A percentile compares a stretch with the other conserved stretches of the same genome.
Evolutionary conservation across 1,140 invertebrate species (phyloP).

Genomic region (Drosophila oshimai): DNA sequence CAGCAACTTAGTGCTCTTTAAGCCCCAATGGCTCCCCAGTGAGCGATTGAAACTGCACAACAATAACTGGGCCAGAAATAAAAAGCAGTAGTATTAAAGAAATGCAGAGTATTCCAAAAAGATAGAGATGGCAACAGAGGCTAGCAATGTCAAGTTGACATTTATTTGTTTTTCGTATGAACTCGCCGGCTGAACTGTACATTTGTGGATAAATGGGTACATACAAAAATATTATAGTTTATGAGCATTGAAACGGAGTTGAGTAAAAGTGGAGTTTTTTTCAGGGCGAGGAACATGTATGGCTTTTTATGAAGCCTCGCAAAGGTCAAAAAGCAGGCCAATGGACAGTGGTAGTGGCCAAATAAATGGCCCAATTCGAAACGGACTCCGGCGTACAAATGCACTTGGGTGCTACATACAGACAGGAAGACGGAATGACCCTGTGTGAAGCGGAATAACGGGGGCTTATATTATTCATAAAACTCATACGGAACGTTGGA

Average conservation of each 20-base stretch:
- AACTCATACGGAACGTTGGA: constrained; percentile 62
- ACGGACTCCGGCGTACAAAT: constrained; percentile 58
- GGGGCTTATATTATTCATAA: constrained; percentile 80
- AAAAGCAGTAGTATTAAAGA: constrained; percentile 35
- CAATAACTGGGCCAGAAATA: constrained; percentile 23
- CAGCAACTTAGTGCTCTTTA: constrained; percentile 76
- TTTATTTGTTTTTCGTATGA: constrained; percentile 73
- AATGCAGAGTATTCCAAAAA: constrained; percentile 21
- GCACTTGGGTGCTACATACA: constrained; percentile 73
- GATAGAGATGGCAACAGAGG: constrained; percentile 18
- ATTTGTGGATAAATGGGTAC: constrained; percentile 37
- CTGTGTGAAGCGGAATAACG: constrained; percentile 46
- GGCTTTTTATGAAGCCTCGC: constrained; percentile 61
- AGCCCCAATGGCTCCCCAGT: constrained; percentile 68
- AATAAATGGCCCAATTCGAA: constrained; percentile 54
- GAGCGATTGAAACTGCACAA: constrained; percentile 67
- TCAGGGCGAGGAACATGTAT: constrained; percentile 40
- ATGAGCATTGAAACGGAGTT: constrained; percentile 29
- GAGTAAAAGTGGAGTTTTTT: constrained; percentile 72
- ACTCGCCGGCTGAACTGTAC: too few species aligned
- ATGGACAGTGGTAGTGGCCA: constrained; percentile 33
- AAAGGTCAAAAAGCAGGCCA: constrained; percentile 66
- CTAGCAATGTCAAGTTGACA: constrained; percentile 63
- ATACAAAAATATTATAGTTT: constrained; percentile 29
- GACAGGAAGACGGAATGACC: constrained; percentile 47